Conservation (phyloP, 2,797 vertebrate species). For the Poliocrania exsul region DNA sequence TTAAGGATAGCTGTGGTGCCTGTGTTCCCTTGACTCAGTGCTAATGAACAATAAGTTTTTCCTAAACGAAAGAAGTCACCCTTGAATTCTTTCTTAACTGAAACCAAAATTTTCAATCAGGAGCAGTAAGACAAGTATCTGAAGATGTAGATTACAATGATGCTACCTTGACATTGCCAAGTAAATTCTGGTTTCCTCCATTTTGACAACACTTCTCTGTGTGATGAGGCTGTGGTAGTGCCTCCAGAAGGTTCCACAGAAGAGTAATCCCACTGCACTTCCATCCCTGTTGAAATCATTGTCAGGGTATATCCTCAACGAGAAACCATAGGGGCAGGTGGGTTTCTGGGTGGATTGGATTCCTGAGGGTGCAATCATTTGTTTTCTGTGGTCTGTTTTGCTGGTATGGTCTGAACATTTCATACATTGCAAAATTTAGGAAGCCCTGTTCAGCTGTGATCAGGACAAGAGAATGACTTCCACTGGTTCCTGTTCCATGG, state of each 20-base stretch:
- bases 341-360: not conserved
- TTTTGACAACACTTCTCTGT: not conserved
- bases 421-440: not conserved
- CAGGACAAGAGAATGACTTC: not conserved
- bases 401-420: not conserved
- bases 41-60: not conserved
- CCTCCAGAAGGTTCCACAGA: not conserved
- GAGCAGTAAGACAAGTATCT: not conserved
- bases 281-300: not conserved
- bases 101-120: not conserved
- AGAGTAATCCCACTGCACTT: not conserved
- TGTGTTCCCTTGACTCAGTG: fast-evolving
- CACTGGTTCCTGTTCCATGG: not conserved
- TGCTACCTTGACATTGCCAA: not conserved
- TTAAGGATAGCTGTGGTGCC: not conserved
- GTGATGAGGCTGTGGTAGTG: too few relatives aligned
- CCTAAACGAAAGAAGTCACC: not conserved
- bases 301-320: not conserved
- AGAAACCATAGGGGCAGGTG: not conserved
- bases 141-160: fast-evolving
- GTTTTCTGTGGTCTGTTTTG: not conserved
- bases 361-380: not conserved
- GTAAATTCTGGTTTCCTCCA: not conserved
- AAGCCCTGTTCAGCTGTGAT: not conserved
- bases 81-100: not conserved